These are phyloP conservation scores for Pristionchus pacificus DNA, from an alignment of 1,140 invertebrate species.

Conservation along the genomic window DNA sequence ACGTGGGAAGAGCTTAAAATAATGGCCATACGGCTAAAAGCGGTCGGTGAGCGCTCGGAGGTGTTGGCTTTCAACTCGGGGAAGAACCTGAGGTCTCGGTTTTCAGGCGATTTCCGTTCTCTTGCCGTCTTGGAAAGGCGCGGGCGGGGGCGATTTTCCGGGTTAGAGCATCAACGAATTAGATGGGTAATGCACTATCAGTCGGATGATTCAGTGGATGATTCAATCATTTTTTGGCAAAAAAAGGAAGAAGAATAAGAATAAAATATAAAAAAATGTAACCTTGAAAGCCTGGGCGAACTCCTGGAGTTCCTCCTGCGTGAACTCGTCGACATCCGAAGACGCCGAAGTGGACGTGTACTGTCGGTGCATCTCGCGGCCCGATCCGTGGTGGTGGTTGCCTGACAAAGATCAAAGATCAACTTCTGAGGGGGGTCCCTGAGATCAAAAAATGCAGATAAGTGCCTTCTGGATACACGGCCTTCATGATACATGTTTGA, in stretches of 20 bases:
- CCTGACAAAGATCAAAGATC: no score
- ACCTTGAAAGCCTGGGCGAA: conserved; percentile 56
- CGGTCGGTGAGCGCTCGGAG: no score
- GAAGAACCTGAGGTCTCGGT: no score
- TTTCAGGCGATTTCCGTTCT: no score
- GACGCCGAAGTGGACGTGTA: conserved; percentile 44
- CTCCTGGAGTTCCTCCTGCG: conserved; percentile 54
- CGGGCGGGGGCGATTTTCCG: no score
- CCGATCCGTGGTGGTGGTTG: no score
- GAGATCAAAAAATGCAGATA: neutral
- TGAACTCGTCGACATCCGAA: conserved; percentile 54
- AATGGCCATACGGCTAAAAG: no score
- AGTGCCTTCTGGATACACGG: neutral
- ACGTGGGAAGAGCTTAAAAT: no score
- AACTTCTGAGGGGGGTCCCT: neutral
- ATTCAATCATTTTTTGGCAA: no score
- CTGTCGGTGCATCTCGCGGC: conserved; percentile 45
- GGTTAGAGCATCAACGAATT: neutral
- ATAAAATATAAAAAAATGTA: neutral
- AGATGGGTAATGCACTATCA: neutral
- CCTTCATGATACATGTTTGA: neutral
- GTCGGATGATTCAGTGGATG: no score
- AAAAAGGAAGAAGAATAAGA: conserved; percentile 5
- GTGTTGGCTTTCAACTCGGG: no score
- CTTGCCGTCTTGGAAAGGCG: no score